These are phyloP conservation scores for Pseudococcus jackbeardsleyi DNA, from an alignment of 2,888 invertebrate species.

Conservation along the genomic window DNA sequence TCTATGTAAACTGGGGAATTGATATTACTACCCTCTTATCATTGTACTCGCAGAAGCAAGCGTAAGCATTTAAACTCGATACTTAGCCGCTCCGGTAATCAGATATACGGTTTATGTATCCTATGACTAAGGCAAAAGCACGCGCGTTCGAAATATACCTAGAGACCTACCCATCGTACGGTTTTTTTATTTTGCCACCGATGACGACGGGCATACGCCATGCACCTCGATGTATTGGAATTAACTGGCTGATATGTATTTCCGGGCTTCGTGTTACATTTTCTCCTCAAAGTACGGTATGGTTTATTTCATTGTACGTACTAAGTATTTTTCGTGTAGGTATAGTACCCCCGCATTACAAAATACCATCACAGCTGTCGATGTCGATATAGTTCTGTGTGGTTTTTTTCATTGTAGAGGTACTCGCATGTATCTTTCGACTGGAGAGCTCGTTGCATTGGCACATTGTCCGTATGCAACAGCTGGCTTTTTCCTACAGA, in stretches of 20 bases:
- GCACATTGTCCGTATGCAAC: constrained; percentile 8
- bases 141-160: background rate
- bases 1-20: background rate
- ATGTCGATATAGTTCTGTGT: background rate
- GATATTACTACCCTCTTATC: background rate
- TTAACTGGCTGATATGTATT: constrained; percentile 32
- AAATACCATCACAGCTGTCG: constrained; percentile 3
- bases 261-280: constrained; percentile 42
- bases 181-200: constrained; percentile 20
- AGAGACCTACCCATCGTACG: background rate
- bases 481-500: background rate
- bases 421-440: background rate
- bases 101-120: constrained; percentile 22
- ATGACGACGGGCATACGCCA: constrained; percentile 2
- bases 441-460: background rate
- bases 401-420: background rate
- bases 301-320: constrained; percentile 23
- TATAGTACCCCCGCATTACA: constrained; percentile 9
- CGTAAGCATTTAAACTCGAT: constrained; percentile 1
- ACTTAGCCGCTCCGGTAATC: background rate
- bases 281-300: background rate
- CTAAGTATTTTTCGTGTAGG: background rate
- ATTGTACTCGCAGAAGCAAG: background rate
- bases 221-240: background rate
- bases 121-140: constrained; percentile 8